These are phyloP conservation scores for Eidolon helvum DNA, from an alignment of 2,113 vertebrate genomes.

Conservation along the genomic window DNA sequence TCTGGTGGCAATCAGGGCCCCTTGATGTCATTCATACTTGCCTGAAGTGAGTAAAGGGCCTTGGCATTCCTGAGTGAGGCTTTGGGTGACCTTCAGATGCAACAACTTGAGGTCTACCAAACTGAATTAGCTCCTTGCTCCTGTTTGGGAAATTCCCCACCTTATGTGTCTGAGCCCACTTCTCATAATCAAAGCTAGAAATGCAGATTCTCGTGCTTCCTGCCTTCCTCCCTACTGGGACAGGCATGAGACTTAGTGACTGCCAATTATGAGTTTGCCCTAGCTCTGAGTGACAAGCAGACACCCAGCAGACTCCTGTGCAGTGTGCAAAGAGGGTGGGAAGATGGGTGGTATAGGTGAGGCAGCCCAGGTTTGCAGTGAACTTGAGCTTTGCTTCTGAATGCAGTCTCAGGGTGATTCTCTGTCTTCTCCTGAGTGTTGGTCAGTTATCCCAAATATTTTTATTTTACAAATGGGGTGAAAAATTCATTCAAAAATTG, in stretches of 20 bases:
- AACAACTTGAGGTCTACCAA: too few relatives aligned
- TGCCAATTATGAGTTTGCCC: background rate
- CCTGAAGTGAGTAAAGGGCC: too few relatives aligned
- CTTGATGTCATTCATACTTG: background rate
- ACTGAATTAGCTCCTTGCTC: background rate
- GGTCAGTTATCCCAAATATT: background rate
- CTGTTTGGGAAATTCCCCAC: too few relatives aligned
- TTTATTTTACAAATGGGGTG: background rate
- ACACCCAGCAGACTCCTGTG: background rate
- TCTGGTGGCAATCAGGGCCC: background rate
- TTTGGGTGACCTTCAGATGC: background rate
- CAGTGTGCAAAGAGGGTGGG: background rate
- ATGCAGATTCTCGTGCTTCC: background rate
- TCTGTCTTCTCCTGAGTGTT: background rate
- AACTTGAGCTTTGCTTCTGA: background rate
- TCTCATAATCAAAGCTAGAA: background rate
- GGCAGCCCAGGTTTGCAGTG: too few relatives aligned
- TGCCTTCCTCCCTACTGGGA: background rate
- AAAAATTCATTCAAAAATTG: background rate
- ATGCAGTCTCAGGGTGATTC: background rate
- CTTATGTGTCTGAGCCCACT: background rate
- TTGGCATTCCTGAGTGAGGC: background rate
- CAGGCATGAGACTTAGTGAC: too few relatives aligned
- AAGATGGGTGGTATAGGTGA: accelerated
- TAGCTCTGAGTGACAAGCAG: background rate